Conservation (phyloP, 2,113 vertebrate species). For the Dasyornis broadbenti region DNA sequence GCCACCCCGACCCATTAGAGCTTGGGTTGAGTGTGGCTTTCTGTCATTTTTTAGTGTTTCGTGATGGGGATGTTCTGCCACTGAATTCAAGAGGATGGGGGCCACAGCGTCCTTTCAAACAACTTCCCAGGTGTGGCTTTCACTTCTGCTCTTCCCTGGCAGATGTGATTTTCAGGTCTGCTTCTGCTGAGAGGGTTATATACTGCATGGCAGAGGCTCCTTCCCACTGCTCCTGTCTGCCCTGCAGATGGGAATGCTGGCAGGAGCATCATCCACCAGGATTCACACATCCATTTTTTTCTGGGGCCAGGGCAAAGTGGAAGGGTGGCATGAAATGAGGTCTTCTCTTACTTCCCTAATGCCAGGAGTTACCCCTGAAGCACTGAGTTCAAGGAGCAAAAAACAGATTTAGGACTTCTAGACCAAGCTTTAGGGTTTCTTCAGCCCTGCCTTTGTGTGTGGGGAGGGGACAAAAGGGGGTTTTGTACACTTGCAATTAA, state of each 20-base stretch:
- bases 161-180: neutral
- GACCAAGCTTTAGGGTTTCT: neutral
- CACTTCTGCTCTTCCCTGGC: neutral
- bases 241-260: neutral
- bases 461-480: neutral
- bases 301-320: neutral
- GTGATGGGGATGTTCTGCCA: neutral
- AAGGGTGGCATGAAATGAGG: neutral
- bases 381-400: neutral
- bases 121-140: neutral
- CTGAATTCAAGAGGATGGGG: neutral
- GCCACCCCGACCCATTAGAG: neutral
- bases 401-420: neutral
- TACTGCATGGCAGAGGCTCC: fast-evolving
- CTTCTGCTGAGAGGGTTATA: neutral
- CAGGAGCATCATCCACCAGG: neutral
- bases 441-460: neutral
- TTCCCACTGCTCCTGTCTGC: neutral
- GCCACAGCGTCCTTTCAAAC: neutral
- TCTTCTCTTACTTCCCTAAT: neutral
- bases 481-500: too few relatives aligned
- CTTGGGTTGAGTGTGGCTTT: neutral
- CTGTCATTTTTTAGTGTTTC: neutral
- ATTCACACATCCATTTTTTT: neutral
- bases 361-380: neutral